Evolutionary conservation across 1,140 invertebrate genomes (phyloP), one percentile per base, ranked within the genome.

Genomic region (Plectrocnemia conspersa): DNA sequence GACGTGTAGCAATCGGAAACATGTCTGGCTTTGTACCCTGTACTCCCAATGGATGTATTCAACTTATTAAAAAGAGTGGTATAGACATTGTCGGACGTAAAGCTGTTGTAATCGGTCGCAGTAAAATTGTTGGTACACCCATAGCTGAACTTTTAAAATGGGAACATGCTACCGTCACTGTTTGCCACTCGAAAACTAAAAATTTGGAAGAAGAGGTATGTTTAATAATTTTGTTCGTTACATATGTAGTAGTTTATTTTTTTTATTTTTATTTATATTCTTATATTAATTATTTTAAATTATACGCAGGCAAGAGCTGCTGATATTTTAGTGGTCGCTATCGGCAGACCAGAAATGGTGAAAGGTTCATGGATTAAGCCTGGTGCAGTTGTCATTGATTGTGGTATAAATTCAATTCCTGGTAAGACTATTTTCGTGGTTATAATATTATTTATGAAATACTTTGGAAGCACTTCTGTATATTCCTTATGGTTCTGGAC

Each of bases 351-450:
- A 5, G 82, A 95, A 72, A 79, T 98, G 74, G 94, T 99, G 0
- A 92, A 92, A 71, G 91, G 87, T 0, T 86, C 86, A 42, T 99
- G 97, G 97, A 86, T 99, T 35, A 99, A 99, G 76, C 91, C 92
- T 0, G 95, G 96, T 15, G 95, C 96, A 38, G 86, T 99, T 22
- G 96, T 99, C n/a, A 98, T 99, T 62, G 97, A 99, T 71, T 99
- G 97, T 77, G 97, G 97, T 32, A 99, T 99, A 48, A 98, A 97
- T 73, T 80, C 88, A 3, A 86, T 97, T 61, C 80, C 89, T 75
- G 93, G 92, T 95, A 77, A 69, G 25, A 16, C 19, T 42, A 24
- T 29, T 41, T 52, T 36, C 23, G 4, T 33, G 23, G 64, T 64
- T 13, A 23, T 21, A 6, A 11, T 35, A 13, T 36, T 6, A 27